phyloP scores from a whole-genome alignment of 2,113 vertebrate genomes.

The Thalassarche chlororhynchos region DNA sequence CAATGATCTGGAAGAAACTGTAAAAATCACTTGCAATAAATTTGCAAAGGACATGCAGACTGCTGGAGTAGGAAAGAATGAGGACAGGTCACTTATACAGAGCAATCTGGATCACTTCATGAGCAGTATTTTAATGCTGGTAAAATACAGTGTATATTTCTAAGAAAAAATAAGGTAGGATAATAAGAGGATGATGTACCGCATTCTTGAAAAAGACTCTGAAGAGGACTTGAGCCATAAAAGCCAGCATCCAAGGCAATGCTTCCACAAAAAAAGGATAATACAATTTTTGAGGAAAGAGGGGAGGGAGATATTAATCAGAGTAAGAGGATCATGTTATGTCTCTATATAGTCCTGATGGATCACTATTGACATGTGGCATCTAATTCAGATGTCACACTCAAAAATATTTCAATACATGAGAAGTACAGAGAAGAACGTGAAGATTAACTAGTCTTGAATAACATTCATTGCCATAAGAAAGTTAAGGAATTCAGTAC shows the following conservation, averaged over 20 bases:
- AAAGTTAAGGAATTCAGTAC: slow-evolving; percentile 51
- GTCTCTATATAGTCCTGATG: not conserved
- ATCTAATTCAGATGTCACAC: slow-evolving; percentile 2
- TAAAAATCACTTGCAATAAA: slow-evolving; percentile 53
- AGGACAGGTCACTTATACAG: slow-evolving; percentile 23
- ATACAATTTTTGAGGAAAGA: not conserved
- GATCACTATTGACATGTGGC: not conserved
- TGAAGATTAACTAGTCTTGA: slow-evolving; percentile 4
- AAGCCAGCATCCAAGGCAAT: not conserved
- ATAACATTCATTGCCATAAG: not conserved
- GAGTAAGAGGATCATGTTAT: not conserved
- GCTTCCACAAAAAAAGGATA: not conserved
- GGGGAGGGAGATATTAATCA: not conserved
- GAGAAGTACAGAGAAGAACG: not conserved
- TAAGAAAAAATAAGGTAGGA: not conserved
- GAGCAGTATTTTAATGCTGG: not conserved
- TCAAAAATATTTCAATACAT: not conserved
- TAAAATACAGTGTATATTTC: not conserved
- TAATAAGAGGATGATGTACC: not conserved
- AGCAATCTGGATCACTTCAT: slow-evolving; percentile 41
- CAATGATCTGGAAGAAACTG: slow-evolving; percentile 57
- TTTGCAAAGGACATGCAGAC: slow-evolving; percentile 20
- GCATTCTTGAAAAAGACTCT: not conserved
- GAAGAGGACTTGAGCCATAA: not conserved
- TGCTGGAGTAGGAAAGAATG: slow-evolving; percentile 27